Percentiles rank a stretch among this genome's conserved stretches.
These are phyloP conservation scores for Peromyscus polionotus DNA, from an alignment of 2,113 vertebrate species.

Conservation along the genomic window DNA sequence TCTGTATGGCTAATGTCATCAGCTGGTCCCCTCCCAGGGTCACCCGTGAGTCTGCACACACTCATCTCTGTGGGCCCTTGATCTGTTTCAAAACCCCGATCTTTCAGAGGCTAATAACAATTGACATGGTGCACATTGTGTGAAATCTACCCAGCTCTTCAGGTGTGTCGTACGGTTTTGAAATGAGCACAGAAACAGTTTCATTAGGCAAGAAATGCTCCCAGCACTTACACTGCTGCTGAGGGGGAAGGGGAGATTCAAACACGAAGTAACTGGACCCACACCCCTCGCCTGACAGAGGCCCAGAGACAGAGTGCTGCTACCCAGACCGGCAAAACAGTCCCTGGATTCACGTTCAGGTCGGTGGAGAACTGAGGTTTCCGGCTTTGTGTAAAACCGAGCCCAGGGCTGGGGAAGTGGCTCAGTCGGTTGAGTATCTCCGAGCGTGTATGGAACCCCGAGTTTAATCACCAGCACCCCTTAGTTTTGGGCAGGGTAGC, in stretches of 20 bases:
- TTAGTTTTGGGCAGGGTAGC: too few relatives aligned
- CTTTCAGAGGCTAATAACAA: not conserved
- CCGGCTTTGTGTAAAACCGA: not conserved
- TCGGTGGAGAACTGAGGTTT: not conserved
- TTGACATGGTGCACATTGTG: not conserved
- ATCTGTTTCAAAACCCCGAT: not conserved
- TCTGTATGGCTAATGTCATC: not conserved
- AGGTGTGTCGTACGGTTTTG: too few relatives aligned
- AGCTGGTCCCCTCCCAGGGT: not conserved
- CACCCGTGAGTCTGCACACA: not conserved
- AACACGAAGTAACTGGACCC: not conserved
- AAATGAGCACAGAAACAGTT: not conserved
- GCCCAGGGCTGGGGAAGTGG: too few relatives aligned
- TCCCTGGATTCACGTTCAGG: not conserved
- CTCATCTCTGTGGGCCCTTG: not conserved
- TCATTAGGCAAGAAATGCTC: too few relatives aligned
- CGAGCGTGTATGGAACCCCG: not conserved
- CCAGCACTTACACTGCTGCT: rapidly evolving
- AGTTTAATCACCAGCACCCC: not conserved
- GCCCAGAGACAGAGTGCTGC: not conserved
- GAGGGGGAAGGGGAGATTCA: not conserved
- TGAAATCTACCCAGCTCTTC: not conserved
- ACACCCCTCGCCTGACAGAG: not conserved
- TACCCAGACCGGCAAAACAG: not conserved
- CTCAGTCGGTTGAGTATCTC: too few relatives aligned